Evolutionary conservation across 30 jellyfish, hydroid and myxozoan genomes (phyloP).

Genomic region (Pseudorhiza aurosa): DNA sequence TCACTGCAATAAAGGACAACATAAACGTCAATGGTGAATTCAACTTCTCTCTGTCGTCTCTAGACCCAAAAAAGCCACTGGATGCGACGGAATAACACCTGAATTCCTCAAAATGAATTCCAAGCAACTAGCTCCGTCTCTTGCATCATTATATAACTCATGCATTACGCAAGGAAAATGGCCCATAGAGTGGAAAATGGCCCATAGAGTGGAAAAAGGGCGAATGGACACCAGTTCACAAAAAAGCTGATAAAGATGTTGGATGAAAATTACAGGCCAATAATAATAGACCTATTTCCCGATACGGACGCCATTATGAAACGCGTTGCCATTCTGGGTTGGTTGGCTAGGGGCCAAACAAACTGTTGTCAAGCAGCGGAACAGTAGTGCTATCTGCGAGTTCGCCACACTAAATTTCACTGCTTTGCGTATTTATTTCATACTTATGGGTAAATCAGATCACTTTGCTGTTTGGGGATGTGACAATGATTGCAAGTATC

Average conservation of each 20-base stretch:
- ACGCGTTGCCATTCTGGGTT: no score
- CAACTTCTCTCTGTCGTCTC: slow-evolving; percentile 31
- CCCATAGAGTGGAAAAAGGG: slow-evolving; percentile 28
- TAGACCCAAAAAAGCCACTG: slow-evolving; percentile 55
- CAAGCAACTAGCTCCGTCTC: slow-evolving; percentile 44
- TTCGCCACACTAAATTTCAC: no score
- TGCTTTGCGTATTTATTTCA: no score
- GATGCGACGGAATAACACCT: slow-evolving; percentile 61
- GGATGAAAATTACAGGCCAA: slow-evolving; percentile 61
- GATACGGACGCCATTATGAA: no score
- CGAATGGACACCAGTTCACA: slow-evolving; percentile 49
- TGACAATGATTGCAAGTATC: no score
- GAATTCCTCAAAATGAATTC: slow-evolving; percentile 48
- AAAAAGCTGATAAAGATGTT: slow-evolving; percentile 47
- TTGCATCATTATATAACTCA: slow-evolving; percentile 34
- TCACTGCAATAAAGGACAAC: slow-evolving; percentile 22
- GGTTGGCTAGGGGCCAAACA: no score
- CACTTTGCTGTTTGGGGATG: no score
- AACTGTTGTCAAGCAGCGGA: no score
- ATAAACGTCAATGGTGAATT: slow-evolving; percentile 3
- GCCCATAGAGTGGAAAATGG: slow-evolving; percentile 43
- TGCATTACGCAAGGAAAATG: slow-evolving; percentile 37
- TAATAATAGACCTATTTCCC: no score
- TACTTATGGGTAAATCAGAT: no score
- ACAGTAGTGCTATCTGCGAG: no score